These are phyloP conservation scores for Megalurothrips usitatus DNA, from an alignment of 2,888 invertebrate genomes.

Conservation along the genomic window DNA sequence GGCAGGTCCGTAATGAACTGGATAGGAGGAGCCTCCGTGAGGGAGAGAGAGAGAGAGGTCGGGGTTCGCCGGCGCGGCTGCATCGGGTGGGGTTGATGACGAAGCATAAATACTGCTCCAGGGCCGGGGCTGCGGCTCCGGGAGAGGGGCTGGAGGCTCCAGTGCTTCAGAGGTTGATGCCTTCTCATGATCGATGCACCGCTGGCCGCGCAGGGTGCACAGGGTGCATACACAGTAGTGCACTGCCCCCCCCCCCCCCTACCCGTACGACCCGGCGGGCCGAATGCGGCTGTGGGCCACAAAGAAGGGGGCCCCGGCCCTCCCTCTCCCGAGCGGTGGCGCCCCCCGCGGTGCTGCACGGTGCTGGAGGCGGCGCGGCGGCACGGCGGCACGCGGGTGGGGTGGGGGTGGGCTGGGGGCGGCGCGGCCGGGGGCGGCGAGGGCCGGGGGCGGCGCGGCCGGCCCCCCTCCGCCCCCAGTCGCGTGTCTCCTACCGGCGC, in stretches of 20 bases:
- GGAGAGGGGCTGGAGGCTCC: no score
- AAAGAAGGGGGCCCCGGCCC: slow-evolving; percentile 26
- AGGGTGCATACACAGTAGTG: background rate
- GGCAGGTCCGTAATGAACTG: no score
- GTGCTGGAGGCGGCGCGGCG: slow-evolving; percentile 29
- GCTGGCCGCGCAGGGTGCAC: background rate
- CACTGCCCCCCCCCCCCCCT: background rate
- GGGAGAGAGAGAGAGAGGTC: no score
- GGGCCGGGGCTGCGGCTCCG: no score
- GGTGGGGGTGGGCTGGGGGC: background rate
- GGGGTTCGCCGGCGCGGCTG: no score
- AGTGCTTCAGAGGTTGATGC: no score
- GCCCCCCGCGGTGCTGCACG: slow-evolving; percentile 31
- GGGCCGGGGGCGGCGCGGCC: slow-evolving; percentile 34
- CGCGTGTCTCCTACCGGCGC: background rate
- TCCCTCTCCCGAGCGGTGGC: slow-evolving; percentile 32
- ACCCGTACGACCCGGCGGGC: slow-evolving; percentile 27
- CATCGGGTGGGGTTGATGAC: no score
- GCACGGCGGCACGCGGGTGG: slow-evolving; percentile 31
- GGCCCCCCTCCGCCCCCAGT: slow-evolving; percentile 23
- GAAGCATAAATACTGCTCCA: no score
- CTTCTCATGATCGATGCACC: no score
- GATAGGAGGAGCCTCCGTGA: no score
- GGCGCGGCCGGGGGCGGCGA: slow-evolving; percentile 32
- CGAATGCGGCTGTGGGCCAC: background rate